phyloP scores from a whole-genome alignment of 2,888 invertebrate species.

The Thelaira solivaga region DNA sequence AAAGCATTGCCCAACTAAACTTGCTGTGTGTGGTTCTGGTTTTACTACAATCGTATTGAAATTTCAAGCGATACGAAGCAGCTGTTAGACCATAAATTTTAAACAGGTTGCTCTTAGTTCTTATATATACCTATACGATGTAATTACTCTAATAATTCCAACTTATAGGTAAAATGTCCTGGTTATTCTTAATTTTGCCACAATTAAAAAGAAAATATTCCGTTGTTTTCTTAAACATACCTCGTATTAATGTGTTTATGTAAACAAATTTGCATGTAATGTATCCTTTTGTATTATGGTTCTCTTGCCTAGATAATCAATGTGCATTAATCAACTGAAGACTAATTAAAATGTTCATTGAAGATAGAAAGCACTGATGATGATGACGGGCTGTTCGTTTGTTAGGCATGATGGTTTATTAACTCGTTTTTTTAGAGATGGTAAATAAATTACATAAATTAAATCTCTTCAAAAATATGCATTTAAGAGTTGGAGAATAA shows the following conservation, averaged over 20 bases:
- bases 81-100: too few species aligned
- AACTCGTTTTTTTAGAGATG: background rate
- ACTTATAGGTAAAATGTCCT: too few species aligned
- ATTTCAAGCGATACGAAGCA: too few species aligned
- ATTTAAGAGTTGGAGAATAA: background rate
- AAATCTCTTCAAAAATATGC: background rate
- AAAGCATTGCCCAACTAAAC: too few species aligned
- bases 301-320: slow-evolving; percentile 51
- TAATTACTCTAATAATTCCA: too few species aligned
- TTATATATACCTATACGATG: too few species aligned
- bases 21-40: too few species aligned
- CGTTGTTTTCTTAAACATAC: too few species aligned
- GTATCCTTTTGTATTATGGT: slow-evolving; percentile 38
- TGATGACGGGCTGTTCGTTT: background rate
- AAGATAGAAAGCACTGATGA: slow-evolving; percentile 16
- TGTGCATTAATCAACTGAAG: slow-evolving; percentile 61
- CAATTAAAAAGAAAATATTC: too few species aligned
- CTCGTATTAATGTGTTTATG: background rate
- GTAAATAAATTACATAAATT: background rate
- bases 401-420: background rate
- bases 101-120: too few species aligned
- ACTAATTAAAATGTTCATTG: slow-evolving; percentile 59
- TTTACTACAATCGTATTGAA: too few species aligned
- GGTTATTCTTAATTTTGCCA: too few species aligned
- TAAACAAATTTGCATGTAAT: slow-evolving; percentile 44